phyloP scores from a whole-genome alignment of 1,140 invertebrate genomes.

The Hylaeus volcanicus region DNA sequence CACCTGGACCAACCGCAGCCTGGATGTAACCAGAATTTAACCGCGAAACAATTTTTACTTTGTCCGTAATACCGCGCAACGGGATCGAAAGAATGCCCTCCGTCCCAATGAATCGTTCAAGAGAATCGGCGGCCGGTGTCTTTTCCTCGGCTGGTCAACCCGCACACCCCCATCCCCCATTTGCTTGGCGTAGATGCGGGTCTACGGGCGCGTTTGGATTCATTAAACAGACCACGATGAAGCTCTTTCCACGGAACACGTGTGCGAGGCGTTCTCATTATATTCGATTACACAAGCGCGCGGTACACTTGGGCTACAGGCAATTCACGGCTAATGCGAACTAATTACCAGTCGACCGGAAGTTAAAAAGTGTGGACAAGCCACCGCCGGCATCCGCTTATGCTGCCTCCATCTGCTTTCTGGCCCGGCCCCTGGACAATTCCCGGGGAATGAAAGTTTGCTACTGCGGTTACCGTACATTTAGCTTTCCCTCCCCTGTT shows the following conservation, averaged over 20 bases:
- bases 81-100: background rate
- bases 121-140: background rate
- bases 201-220: conserved; percentile 8
- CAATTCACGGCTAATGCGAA: conserved; percentile 71
- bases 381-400: conserved; percentile 55
- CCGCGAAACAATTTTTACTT: too few species aligned
- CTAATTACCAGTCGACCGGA: conserved; percentile 75
- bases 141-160: background rate
- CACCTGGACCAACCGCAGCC: too few species aligned
- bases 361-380: conserved; percentile 77
- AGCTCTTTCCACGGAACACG: background rate
- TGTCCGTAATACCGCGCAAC: background rate
- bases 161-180: background rate
- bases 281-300: conserved; percentile 28
- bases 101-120: background rate
- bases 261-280: conserved; percentile 29
- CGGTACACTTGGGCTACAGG: conserved; percentile 23
- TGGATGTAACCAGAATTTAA: too few species aligned
- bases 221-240: conserved; percentile 27
- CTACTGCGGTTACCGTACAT: conserved; percentile 47
- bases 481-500: conserved; percentile 3
- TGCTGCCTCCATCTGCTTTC: conserved; percentile 8
- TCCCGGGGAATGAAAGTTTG: conserved; percentile 63
- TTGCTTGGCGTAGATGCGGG: background rate
- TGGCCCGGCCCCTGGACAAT: conserved; percentile 56